These are phyloP conservation scores for Margaritifera margaritifera DNA, from an alignment of 2,888 invertebrate genomes.

Conservation along the genomic window DNA sequence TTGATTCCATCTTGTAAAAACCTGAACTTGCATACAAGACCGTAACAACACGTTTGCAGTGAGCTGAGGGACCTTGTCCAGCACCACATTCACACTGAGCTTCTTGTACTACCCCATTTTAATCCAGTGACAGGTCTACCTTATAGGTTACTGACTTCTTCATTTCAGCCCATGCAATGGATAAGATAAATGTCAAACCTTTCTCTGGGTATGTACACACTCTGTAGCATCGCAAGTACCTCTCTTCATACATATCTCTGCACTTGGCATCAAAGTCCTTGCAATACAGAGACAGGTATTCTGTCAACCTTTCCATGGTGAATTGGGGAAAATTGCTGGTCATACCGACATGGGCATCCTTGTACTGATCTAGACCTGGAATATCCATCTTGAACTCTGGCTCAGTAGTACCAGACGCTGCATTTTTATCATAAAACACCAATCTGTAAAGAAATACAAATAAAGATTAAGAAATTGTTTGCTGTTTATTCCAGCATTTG, in stretches of 20 bases:
- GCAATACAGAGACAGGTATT: conserved; percentile 10
- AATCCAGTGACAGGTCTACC: conserved; percentile 22
- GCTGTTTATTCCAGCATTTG: too few species aligned
- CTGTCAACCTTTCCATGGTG: conserved; percentile 1
- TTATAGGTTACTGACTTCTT: conserved; percentile 22
- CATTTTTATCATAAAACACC: conserved; percentile 38
- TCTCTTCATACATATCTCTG: conserved; percentile 18
- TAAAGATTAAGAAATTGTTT: too few species aligned
- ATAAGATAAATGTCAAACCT: conserved; percentile 10
- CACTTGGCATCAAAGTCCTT: conserved; percentile 16
- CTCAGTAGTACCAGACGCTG: conserved; percentile 4
- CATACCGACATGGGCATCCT: conserved; percentile 21
- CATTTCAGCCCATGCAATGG: conserved; percentile 28
- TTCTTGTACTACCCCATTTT: conserved; percentile 26
- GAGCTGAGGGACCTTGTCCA: conserved; percentile 40
- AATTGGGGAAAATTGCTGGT: conserved; percentile 12
- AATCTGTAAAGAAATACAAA: conserved; percentile 34
- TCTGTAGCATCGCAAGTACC: conserved; percentile 18
- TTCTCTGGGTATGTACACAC: not conserved
- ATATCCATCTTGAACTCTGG: conserved; percentile 22
- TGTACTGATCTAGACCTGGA: conserved; percentile 14
- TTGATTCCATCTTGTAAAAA: not conserved
- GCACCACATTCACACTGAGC: conserved; percentile 46
- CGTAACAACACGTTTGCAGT: conserved; percentile 41
- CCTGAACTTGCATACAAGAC: conserved; percentile 31